phyloP scores from a whole-genome alignment of 1,140 invertebrate species.

The Penaeus chinensis region DNA sequence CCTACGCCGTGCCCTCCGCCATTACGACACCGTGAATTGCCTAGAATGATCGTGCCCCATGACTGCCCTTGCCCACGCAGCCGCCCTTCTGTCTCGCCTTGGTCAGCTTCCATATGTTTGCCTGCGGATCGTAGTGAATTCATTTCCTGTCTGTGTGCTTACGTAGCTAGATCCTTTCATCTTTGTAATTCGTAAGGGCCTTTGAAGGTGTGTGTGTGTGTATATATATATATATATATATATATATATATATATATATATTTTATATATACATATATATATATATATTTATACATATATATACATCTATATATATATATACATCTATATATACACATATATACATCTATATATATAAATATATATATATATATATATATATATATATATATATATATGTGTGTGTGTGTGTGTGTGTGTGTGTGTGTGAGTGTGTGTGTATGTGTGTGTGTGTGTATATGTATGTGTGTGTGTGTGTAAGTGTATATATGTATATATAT shows the following conservation, averaged over 20 bases:
- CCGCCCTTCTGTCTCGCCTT: not conserved
- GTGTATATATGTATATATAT: not conserved
- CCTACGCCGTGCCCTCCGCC: not conserved
- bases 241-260: slow-evolving; percentile 12
- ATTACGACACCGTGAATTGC: not conserved
- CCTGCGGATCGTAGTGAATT: no score
- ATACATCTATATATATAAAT: not conserved
- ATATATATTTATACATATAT: not conserved
- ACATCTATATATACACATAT: not conserved
- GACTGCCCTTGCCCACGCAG: not conserved
- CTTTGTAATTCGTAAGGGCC: no score
- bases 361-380: slow-evolving; percentile 17
- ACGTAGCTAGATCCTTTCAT: no score
- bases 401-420: not conserved
- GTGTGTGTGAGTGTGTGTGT: not conserved
- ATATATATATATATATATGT: not conserved
- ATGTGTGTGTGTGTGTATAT: not conserved
- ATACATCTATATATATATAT: slow-evolving; percentile 13
- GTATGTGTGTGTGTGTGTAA: not conserved
- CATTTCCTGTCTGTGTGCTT: no score
- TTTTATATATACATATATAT: not conserved
- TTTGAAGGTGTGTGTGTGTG: no score
- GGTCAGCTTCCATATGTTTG: no score
- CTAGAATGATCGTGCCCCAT: no score
- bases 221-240: not conserved